Base-by-base conservation (phyloP, 2,797 vertebrate species). In the Percopsis omiscomaycus region DNA sequence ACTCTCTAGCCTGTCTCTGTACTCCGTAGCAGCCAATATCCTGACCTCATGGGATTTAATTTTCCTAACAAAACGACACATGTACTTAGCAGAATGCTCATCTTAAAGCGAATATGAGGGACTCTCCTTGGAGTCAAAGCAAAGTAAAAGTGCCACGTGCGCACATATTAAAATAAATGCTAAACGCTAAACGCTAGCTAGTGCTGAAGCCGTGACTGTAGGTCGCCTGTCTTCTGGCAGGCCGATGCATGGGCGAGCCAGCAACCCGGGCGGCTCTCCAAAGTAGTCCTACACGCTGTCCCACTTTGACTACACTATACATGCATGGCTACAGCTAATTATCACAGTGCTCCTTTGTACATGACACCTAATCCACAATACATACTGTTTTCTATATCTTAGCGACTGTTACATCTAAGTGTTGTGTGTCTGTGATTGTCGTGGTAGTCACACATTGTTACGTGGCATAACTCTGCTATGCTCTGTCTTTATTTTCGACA, bases 121-220 rank as follows among this genome's bases (percentile, higher is more conserved):
- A 6, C 4, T 1, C 77, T 84, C 49, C 76, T 15, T 71, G 9
- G 67, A 85, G 85, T 82, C 84, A 71, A 54, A 80, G 74, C 73
- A 64, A 66, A 75, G 70, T 75, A 89, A 88, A 80, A 88, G 84
- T 86, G 86, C 85, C 85, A 89, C 81, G 54, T 74, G 82, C 81
- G 82, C 84, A 88, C 78, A 73, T 77, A 46, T 80, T 85, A 86
- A 88, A 87, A 88, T 86, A 88, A 81, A 81, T 73, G 75, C 64
- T 72, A 55, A 6, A 81, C 72, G 75, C 64, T 72, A 55, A 1
- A 64, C 80, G 69, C 60, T 61, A 27, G 57, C 57, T 47, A 47
- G 46, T 5, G 57, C 16, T 12, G 53, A 68, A 73, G 76, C 64
- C 59, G 75, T 61, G 68, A 79, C 75, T 79, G 81, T 66, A 78